phyloP scores from a whole-genome alignment of 2,888 invertebrate genomes.

The Rhamnusium bicolor region DNA sequence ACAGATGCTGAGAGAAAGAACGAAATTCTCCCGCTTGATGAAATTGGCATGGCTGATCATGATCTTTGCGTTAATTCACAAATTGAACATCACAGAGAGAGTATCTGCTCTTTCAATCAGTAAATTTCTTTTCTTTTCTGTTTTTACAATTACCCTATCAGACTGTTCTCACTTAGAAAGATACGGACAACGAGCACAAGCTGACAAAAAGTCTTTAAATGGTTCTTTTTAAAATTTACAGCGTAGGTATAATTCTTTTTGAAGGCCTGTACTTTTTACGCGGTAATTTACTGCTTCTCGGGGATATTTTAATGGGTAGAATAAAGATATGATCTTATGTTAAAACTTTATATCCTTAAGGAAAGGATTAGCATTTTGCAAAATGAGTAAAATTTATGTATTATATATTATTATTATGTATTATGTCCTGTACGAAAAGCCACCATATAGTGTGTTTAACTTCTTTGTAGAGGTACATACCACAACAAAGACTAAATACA shows the following conservation, averaged over 20 bases:
- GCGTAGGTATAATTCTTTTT: conserved; percentile 30
- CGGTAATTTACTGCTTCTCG: conserved; percentile 19
- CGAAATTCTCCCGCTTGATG: conserved; percentile 22
- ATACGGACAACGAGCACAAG: conserved; percentile 32
- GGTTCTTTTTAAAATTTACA: conserved; percentile 31
- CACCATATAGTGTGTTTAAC: no score
- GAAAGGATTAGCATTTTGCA: neutral
- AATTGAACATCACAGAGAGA: conserved; percentile 43
- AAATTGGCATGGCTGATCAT: conserved; percentile 34
- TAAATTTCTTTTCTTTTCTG: conserved; percentile 35
- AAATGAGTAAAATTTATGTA: no score
- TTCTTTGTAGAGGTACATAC: no score
- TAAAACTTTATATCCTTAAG: conserved; percentile 1
- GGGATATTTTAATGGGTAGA: conserved; percentile 27
- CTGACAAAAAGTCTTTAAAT: conserved; percentile 35
- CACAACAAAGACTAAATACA: no score
- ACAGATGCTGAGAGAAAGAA: conserved; percentile 6
- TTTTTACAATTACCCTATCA: conserved; percentile 31
- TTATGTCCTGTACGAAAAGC: no score
- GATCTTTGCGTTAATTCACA: conserved; percentile 45
- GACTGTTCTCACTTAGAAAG: conserved; percentile 8
- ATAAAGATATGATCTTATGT: conserved; percentile 28
- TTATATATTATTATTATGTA: no score
- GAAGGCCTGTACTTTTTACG: neutral
- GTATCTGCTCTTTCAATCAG: conserved; percentile 45